Evolutionary conservation across 2,797 vertebrate genomes (phyloP).

Genomic region (Dendrocincla fuliginosa): DNA sequence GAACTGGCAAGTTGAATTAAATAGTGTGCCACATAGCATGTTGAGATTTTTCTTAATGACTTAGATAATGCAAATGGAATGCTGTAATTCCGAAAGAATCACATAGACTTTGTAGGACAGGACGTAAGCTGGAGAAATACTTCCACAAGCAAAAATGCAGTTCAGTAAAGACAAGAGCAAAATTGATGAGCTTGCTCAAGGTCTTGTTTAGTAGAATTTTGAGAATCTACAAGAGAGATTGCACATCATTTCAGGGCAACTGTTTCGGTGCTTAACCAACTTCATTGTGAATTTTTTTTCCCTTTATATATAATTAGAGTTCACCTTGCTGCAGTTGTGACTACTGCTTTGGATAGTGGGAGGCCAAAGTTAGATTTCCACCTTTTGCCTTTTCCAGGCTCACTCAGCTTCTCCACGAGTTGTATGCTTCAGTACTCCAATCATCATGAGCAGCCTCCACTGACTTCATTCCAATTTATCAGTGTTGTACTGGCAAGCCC

Average conservation of each 20-base stretch:
- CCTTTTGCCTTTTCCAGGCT: neutral
- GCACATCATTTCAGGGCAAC: neutral
- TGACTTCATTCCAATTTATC: neutral
- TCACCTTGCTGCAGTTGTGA: neutral
- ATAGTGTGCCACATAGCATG: neutral
- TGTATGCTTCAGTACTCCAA: neutral
- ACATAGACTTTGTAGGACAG: neutral
- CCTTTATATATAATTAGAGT: fast-evolving
- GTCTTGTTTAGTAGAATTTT: neutral
- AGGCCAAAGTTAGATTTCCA: neutral
- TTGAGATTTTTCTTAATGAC: neutral
- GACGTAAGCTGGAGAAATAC: neutral
- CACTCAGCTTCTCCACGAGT: neutral
- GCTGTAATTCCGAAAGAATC: neutral
- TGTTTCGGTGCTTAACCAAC: neutral
- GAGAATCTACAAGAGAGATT: neutral
- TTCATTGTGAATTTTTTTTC: neutral
- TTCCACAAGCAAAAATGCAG: neutral
- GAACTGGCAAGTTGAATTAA: neutral
- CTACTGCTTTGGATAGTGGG: neutral
- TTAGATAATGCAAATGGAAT: neutral
- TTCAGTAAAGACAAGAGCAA: neutral
- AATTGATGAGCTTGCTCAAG: neutral
- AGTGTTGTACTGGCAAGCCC: neutral
- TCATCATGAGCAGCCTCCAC: neutral